These are phyloP conservation scores for Agrochola lota DNA, from an alignment of 2,888 invertebrate genomes.

Conservation along the genomic window DNA sequence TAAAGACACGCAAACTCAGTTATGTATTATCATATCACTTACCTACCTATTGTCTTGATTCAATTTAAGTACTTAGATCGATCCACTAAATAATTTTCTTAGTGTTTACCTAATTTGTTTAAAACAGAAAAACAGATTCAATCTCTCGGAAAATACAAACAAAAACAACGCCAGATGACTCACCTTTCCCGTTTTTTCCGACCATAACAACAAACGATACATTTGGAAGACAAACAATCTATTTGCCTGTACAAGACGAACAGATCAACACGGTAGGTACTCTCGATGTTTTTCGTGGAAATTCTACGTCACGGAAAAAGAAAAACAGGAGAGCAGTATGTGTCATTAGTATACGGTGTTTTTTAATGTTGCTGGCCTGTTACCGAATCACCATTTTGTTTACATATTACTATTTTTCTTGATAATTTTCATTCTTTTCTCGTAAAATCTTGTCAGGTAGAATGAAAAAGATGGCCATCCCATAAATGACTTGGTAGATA, in stretches of 20 bases:
- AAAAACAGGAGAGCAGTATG: constrained; percentile 23
- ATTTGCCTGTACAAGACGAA: constrained; percentile 1
- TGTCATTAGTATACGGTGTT: not conserved
- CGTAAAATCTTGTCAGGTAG: not conserved
- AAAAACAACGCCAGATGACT: constrained; percentile 2
- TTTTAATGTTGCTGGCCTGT: not conserved
- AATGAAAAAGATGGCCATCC: not conserved
- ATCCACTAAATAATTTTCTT: not conserved
- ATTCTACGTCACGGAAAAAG: constrained; percentile 21
- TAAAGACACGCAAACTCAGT: not conserved
- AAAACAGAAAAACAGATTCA: not conserved
- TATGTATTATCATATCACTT: not conserved
- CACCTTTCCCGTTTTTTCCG: constrained; percentile 1
- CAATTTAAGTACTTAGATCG: not conserved
- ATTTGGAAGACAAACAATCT: constrained; percentile 19
- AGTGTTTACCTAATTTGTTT: not conserved
- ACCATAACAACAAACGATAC: constrained; percentile 1
- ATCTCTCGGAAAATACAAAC: not conserved
- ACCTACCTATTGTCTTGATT: not conserved
- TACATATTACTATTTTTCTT: not conserved
- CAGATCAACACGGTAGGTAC: not conserved
- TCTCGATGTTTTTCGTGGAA: constrained; percentile 7
- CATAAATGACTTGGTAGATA: not conserved
- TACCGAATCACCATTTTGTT: too few relatives aligned
- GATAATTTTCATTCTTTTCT: not conserved